phyloP scores from a whole-genome alignment of 2,888 invertebrate species.

The Trilocha varians region DNA sequence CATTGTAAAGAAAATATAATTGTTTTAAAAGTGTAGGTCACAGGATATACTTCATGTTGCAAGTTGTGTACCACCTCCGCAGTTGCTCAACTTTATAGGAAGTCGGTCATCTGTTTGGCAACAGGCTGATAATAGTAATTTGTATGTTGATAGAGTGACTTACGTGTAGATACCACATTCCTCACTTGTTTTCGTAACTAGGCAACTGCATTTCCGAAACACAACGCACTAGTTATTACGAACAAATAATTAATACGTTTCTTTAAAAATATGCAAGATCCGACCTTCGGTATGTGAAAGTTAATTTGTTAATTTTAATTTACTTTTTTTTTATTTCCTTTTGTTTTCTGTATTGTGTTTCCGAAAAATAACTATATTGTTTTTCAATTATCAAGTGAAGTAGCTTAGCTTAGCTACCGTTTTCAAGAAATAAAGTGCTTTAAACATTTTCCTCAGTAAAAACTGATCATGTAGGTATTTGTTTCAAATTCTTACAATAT shows the following conservation, averaged over 20 bases:
- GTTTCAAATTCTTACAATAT: too few relatives aligned
- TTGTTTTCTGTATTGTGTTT: too few relatives aligned
- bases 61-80: conserved; percentile 26
- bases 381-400: too few relatives aligned
- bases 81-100: conserved; percentile 32
- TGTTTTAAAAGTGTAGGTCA: conserved; percentile 12
- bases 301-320: background rate
- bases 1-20: too few relatives aligned
- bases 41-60: conserved; percentile 32
- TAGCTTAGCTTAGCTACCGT: too few relatives aligned
- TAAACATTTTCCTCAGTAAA: too few relatives aligned
- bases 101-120: conserved; percentile 21
- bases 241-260: background rate
- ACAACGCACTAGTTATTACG: background rate
- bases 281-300: background rate
- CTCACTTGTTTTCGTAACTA: conserved; percentile 1
- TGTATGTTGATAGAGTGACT: conserved; percentile 24
- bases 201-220: background rate
- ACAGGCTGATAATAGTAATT: conserved; percentile 33
- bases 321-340: background rate
- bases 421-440: too few relatives aligned
- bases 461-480: too few relatives aligned
- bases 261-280: background rate
- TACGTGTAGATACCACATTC: conserved; percentile 10
- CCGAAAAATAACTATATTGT: too few relatives aligned